These are phyloP conservation scores for Agriopis marginaria DNA, from an alignment of 2,888 invertebrate genomes.

Conservation along the genomic window DNA sequence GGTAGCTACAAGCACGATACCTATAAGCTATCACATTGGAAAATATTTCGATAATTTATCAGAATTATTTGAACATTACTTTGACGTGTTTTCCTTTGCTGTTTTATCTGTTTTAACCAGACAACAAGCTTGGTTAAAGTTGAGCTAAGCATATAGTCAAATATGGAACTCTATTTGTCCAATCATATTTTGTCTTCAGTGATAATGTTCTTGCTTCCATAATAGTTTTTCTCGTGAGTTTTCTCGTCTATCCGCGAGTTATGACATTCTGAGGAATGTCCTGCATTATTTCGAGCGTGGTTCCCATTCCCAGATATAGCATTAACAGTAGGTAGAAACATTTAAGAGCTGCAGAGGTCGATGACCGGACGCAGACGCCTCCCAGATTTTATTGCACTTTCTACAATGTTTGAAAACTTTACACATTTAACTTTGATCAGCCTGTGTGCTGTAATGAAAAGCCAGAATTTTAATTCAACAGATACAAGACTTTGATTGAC, in stretches of 20 bases:
- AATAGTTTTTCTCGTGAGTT: background rate
- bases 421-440: slow-evolving; percentile 25
- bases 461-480: background rate
- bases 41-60: too few relatives aligned
- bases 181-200: background rate
- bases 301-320: slow-evolving; percentile 34
- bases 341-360: slow-evolving; percentile 51
- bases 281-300: slow-evolving; percentile 32
- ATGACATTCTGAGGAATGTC: slow-evolving; percentile 34
- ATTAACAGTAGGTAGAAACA: slow-evolving; percentile 39
- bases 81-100: too few relatives aligned
- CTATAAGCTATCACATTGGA: too few relatives aligned
- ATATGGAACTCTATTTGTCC: too few relatives aligned
- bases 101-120: too few relatives aligned
- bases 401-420: slow-evolving; percentile 45
- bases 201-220: background rate
- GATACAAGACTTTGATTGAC: slow-evolving; percentile 14
- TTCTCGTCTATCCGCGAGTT: slow-evolving; percentile 23
- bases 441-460: slow-evolving; percentile 10
- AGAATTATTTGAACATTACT: too few relatives aligned
- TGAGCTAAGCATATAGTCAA: too few relatives aligned
- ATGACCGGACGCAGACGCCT: slow-evolving; percentile 56
- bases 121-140: too few relatives aligned
- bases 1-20: background rate
- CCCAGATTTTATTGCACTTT: slow-evolving; percentile 53